Conservation (phyloP, 92 coral and sea anemone genomes). For the Scolanthus callimorphus region DNA sequence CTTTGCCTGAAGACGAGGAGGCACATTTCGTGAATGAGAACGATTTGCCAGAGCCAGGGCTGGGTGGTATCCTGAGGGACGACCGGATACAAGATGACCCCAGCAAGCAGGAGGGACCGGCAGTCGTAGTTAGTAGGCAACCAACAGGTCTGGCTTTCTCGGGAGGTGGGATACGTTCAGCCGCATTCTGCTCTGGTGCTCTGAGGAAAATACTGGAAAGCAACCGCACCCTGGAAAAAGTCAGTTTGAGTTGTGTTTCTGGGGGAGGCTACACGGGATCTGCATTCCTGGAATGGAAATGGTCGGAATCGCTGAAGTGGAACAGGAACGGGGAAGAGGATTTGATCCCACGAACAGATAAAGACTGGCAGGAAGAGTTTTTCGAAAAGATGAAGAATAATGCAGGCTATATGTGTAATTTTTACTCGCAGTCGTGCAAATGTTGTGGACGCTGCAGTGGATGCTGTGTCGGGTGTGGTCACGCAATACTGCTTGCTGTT, state of each 20-base stretch:
- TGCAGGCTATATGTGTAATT: slow-evolving; percentile 28
- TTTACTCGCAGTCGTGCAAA: background rate
- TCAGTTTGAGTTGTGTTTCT: slow-evolving; percentile 67
- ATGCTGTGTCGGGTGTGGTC: background rate
- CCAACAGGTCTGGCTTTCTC: slow-evolving; percentile 35
- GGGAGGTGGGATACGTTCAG: slow-evolving; percentile 31
- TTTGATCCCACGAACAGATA: too few species aligned
- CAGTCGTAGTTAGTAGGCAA: too few species aligned
- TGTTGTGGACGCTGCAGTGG: slow-evolving; percentile 7
- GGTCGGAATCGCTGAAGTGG: background rate
- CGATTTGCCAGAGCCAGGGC: too few species aligned
- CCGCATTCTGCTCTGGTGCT: slow-evolving; percentile 24
- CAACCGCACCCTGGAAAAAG: slow-evolving; percentile 43
- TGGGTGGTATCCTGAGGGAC: too few species aligned
- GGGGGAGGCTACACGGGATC: slow-evolving; percentile 91
- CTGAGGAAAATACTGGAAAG: slow-evolving; percentile 72
- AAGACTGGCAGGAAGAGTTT: slow-evolving; percentile 5
- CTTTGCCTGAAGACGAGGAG: too few species aligned
- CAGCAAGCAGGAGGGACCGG: too few species aligned
- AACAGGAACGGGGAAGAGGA: too few species aligned
- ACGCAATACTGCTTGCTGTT: slow-evolving; percentile 19
- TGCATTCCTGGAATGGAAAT: slow-evolving; percentile 72
- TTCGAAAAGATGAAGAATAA: slow-evolving; percentile 7
- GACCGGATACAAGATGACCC: too few species aligned
- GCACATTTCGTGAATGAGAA: too few species aligned